A percentile compares a stretch with the other conserved stretches of the same genome.
Conservation (phyloP, 2,888 invertebrate genomes). For the Carabus problematicus region DNA sequence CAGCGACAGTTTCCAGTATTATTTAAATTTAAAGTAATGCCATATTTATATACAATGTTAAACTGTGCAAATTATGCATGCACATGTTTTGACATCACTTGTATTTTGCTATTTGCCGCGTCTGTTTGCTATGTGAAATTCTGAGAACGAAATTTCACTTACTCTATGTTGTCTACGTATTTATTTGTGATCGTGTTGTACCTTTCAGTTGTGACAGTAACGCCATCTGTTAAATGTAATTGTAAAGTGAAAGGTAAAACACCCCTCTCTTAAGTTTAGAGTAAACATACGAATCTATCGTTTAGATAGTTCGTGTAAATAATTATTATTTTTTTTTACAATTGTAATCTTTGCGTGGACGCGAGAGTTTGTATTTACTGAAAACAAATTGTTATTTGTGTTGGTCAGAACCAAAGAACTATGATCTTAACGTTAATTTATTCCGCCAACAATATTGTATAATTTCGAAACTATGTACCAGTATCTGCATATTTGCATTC, state of each 20-base stretch:
- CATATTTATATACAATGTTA: no score
- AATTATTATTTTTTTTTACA: background rate
- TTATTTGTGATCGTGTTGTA: conserved; percentile 17
- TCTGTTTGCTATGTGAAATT: background rate
- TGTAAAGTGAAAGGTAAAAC: no score
- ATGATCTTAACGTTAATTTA: no score
- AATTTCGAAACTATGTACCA: conserved; percentile 7
- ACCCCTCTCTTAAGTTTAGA: background rate
- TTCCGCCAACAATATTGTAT: conserved; percentile 1
- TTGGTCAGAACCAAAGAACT: conserved; percentile 28
- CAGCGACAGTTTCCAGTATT: no score
- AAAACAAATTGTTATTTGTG: conserved; percentile 9
- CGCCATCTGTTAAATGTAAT: no score
- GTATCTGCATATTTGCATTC: no score
- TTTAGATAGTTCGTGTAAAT: background rate
- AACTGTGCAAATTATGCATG: no score
- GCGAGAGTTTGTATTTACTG: conserved; percentile 1
- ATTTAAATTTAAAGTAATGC: no score
- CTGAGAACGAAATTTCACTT: conserved; percentile 18
- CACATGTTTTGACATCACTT: no score
- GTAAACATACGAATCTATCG: background rate
- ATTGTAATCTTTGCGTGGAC: background rate
- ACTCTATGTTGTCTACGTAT: background rate
- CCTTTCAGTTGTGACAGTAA: conserved; percentile 1
- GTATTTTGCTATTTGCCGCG: no score